These are phyloP conservation scores for Tipula unca DNA, from an alignment of 2,888 invertebrate genomes.

Conservation along the genomic window DNA sequence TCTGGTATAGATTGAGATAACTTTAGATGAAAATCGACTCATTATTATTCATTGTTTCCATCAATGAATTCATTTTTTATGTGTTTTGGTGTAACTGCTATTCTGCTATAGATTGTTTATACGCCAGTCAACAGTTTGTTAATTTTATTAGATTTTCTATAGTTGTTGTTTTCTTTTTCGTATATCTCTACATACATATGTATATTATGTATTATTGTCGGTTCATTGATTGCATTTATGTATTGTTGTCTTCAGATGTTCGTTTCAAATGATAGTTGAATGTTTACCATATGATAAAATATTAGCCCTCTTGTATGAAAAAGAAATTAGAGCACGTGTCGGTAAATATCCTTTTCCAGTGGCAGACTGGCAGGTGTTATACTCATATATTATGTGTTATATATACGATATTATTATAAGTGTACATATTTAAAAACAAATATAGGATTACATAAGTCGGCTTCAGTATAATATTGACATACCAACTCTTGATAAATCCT, in stretches of 20 bases:
- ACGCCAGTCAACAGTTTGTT: not conserved
- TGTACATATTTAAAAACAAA: not conserved
- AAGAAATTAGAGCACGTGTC: not conserved
- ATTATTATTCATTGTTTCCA: conserved; percentile 2
- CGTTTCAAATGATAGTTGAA: not conserved
- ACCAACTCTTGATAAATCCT: not conserved
- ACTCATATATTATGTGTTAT: not conserved
- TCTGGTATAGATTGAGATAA: not conserved
- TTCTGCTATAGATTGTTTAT: not conserved
- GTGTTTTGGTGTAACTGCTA: not conserved
- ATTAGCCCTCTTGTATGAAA: not conserved
- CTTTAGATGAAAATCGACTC: not conserved
- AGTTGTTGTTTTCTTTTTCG: not conserved
- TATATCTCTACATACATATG: no score
- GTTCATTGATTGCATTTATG: not conserved
- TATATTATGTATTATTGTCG: not conserved
- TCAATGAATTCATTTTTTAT: not conserved
- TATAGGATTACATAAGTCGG: not conserved
- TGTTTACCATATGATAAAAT: not conserved
- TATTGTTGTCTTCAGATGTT: not conserved
- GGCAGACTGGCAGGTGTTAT: not conserved
- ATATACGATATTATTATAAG: no score
- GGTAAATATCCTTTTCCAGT: not conserved
- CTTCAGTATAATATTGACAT: not conserved
- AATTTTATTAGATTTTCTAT: not conserved